These are phyloP conservation scores for Phytoseiulus persimilis DNA, from an alignment of 2,888 invertebrate species.

Conservation along the genomic window DNA sequence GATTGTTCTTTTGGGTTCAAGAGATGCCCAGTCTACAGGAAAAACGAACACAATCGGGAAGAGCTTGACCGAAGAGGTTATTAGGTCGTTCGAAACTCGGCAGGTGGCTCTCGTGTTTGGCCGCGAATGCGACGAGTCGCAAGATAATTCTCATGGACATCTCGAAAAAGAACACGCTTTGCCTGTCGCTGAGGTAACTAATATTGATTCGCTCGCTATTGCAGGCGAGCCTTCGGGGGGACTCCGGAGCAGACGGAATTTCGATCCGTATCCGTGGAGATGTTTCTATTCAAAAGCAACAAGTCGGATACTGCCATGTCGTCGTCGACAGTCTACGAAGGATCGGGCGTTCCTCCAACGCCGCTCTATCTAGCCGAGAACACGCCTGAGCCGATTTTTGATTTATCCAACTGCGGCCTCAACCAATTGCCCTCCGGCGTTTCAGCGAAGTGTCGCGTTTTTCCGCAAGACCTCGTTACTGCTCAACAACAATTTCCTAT, in stretches of 20 bases:
- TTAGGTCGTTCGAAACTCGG: too few relatives aligned
- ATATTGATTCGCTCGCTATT: neutral
- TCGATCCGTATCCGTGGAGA: conserved; percentile 7
- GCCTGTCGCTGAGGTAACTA: neutral
- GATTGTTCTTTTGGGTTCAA: too few relatives aligned
- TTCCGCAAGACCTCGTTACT: conserved; percentile 37
- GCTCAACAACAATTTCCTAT: neutral
- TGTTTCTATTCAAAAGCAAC: conserved; percentile 32
- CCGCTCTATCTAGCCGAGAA: conserved; percentile 27
- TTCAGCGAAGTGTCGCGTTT: conserved; percentile 8
- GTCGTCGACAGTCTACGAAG: conserved; percentile 10
- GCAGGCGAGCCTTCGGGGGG: neutral
- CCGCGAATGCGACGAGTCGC: too few relatives aligned
- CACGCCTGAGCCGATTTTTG: conserved; percentile 18
- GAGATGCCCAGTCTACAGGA: too few relatives aligned
- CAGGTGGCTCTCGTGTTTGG: too few relatives aligned
- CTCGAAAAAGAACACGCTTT: neutral
- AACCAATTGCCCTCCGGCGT: conserved; percentile 6
- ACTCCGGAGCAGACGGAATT: neutral
- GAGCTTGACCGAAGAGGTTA: too few relatives aligned
- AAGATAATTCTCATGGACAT: too few relatives aligned
- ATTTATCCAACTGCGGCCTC: neutral
- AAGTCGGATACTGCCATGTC: neutral
- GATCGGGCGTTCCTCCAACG: conserved; percentile 27
- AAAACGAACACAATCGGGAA: too few relatives aligned